Evolutionary conservation across 2,888 invertebrate genomes (phyloP).

Genomic region (Anoncus sp.): DNA sequence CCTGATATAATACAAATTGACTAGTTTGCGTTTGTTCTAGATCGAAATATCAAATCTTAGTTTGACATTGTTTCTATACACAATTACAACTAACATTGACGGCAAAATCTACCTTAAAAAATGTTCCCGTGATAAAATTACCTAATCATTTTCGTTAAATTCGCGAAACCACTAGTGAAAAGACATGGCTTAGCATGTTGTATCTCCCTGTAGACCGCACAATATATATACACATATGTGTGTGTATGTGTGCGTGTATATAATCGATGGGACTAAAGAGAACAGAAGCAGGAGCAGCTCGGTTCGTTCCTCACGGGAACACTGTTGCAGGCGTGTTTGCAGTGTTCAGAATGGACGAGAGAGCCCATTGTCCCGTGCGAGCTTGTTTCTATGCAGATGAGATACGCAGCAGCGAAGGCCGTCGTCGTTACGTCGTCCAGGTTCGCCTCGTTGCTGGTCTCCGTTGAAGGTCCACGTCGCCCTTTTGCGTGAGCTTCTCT

Average conservation of each 20-base stretch:
- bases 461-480: conserved; percentile 46
- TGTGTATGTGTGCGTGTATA: background rate
- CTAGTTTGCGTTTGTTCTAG: too few relatives aligned
- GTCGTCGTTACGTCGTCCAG: conserved; percentile 65
- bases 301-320: conserved; percentile 75
- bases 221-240: conserved; percentile 1
- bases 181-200: conserved; percentile 40
- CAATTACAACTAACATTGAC: background rate
- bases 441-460: conserved; percentile 63
- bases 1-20: too few relatives aligned
- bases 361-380: conserved; percentile 79
- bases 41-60: background rate
- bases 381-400: conserved; percentile 83
- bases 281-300: conserved; percentile 69
- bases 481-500: conserved; percentile 50
- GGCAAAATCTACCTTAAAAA: background rate
- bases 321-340: conserved; percentile 79
- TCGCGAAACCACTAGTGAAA: conserved; percentile 17
- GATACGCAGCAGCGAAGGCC: conserved; percentile 72
- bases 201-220: conserved; percentile 42
- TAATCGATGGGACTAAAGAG: conserved; percentile 4
- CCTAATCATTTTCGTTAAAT: conserved; percentile 22
- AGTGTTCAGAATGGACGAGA: conserved; percentile 79
- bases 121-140: background rate
- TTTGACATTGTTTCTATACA: background rate